Evolutionary conservation across 2,797 vertebrate species (phyloP).

Genomic region (Tympanoctomys barrerae): DNA sequence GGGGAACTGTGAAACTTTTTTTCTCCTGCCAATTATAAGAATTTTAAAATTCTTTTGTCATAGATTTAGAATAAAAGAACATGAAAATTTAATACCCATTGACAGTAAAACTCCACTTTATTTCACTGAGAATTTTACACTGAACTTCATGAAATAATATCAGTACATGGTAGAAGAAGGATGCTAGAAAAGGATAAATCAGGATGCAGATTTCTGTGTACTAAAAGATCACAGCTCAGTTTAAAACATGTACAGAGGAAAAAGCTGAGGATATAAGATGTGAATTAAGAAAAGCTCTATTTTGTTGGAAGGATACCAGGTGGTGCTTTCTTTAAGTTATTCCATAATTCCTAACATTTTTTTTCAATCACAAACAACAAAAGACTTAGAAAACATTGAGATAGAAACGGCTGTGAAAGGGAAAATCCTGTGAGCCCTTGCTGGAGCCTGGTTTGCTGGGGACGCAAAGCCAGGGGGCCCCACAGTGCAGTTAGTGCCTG

Average conservation of each 20-base stretch:
- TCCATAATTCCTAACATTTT: neutral
- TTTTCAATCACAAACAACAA: neutral
- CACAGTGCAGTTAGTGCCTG: neutral
- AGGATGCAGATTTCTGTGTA: slow-evolving; percentile 16
- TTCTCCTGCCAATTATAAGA: slow-evolving; percentile 38
- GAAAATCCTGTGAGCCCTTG: slow-evolving; percentile 31
- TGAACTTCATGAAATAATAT: slow-evolving; percentile 16
- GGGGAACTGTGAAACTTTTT: slow-evolving; percentile 48
- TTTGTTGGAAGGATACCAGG: neutral
- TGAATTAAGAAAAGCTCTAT: neutral
- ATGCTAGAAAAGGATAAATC: slow-evolving; percentile 2
- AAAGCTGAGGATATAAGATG: slow-evolving; percentile 15
- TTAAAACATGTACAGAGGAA: slow-evolving; percentile 33
- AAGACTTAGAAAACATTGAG: slow-evolving; percentile 20
- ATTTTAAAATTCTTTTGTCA: slow-evolving; percentile 69
- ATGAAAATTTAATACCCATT: slow-evolving; percentile 63
- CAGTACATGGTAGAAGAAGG: slow-evolving; percentile 26
- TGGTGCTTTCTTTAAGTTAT: slow-evolving; percentile 46
- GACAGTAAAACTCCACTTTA: slow-evolving; percentile 37
- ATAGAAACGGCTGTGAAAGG: neutral
- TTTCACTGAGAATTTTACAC: slow-evolving; percentile 61
- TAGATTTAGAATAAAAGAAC: slow-evolving; percentile 46
- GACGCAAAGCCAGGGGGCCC: neutral
- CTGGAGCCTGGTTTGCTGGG: neutral
- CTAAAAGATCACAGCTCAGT: slow-evolving; percentile 42